A percentile compares a stretch with the other conserved stretches of the same genome.
Conservation (phyloP, 2,113 vertebrate species). For the Aspidoscelis tigris region DNA sequence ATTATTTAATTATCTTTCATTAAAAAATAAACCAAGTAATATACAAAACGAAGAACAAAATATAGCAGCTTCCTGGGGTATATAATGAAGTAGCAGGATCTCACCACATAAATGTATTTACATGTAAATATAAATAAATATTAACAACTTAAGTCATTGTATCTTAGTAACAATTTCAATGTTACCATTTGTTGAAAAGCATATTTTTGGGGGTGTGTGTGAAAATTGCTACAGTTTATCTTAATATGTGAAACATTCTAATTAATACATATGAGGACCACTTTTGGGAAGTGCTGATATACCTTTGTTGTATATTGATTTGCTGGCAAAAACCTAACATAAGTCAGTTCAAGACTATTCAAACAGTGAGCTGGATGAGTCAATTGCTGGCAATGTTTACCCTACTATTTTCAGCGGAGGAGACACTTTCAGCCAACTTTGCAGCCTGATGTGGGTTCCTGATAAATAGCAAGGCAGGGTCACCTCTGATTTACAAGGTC, state of each 20-base stretch:
- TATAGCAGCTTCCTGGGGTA: too few species aligned
- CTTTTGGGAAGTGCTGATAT: background rate
- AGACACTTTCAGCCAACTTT: conserved; percentile 4
- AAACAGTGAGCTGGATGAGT: background rate
- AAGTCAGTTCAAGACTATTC: background rate
- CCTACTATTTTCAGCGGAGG: background rate
- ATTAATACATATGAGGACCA: background rate
- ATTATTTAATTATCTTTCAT: too few species aligned
- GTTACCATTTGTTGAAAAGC: background rate
- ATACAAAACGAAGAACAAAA: too few species aligned
- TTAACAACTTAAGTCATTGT: background rate
- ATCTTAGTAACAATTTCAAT: background rate
- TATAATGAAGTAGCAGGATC: too few species aligned
- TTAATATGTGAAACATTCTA: background rate
- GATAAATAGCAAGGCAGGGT: background rate
- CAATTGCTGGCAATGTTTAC: conserved; percentile 10
- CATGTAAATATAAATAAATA: background rate
- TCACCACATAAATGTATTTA: too few species aligned
- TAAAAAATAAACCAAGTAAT: too few species aligned
- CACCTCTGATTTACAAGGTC: background rate
- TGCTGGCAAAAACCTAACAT: conserved; percentile 8
- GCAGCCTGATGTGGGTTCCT: background rate
- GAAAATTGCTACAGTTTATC: background rate
- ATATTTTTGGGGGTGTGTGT: background rate
- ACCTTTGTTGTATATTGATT: conserved; percentile 4